Percentiles rank a stretch among this genome's conserved stretches.
These are phyloP conservation scores for Catocala sponsa DNA, from an alignment of 2,888 invertebrate genomes.

Conservation along the genomic window DNA sequence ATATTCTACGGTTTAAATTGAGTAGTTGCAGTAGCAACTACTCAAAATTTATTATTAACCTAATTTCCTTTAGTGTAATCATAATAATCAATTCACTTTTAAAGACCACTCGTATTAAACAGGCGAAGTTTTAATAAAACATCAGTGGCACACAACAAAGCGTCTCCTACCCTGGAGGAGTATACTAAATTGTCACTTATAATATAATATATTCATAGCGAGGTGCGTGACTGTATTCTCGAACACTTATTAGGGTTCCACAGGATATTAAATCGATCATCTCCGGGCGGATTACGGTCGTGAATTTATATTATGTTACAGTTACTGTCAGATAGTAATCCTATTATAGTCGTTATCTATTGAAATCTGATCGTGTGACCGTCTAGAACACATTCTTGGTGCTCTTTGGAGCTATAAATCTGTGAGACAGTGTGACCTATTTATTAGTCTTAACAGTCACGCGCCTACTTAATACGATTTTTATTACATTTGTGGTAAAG, in stretches of 20 bases:
- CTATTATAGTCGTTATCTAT: slow-evolving; percentile 59
- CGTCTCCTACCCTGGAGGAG: not conserved
- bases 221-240: slow-evolving; percentile 29
- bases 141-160: not conserved
- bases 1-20: slow-evolving; percentile 27
- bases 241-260: slow-evolving; percentile 37
- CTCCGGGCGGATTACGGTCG: slow-evolving; percentile 49
- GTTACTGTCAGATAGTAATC: slow-evolving; percentile 57
- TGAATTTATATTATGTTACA: slow-evolving; percentile 58
- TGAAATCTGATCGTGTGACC: slow-evolving; percentile 59
- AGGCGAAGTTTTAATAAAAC: too few relatives aligned
- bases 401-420: slow-evolving; percentile 44
- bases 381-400: slow-evolving; percentile 38
- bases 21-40: too few relatives aligned
- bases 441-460: slow-evolving; percentile 46
- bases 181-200: slow-evolving; percentile 28
- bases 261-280: slow-evolving; percentile 44
- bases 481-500: slow-evolving; percentile 26
- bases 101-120: not conserved
- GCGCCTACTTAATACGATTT: slow-evolving; percentile 44
- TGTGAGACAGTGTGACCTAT: slow-evolving; percentile 48
- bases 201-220: slow-evolving; percentile 21
- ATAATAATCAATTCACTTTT: not conserved
- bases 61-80: slow-evolving; percentile 1
- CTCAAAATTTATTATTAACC: slow-evolving; percentile 14